A percentile compares a stretch with the other conserved stretches of the same genome.
Evolutionary conservation across 1,140 invertebrate species (phyloP).

Genomic region (Leptestheria dahalacensis): DNA sequence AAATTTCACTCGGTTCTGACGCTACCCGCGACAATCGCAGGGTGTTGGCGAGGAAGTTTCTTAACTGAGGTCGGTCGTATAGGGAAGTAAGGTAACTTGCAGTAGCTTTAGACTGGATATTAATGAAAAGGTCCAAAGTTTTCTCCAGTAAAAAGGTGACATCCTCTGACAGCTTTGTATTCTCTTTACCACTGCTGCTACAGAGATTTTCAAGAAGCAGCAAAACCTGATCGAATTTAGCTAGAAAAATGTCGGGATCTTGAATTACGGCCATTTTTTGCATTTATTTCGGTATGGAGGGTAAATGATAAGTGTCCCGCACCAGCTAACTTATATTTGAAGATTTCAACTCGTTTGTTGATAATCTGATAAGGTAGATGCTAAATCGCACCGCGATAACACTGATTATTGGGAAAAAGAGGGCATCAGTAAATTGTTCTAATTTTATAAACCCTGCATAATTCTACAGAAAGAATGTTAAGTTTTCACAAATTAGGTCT

Average conservation of each 20-base stretch:
- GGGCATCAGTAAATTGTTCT: too few relatives aligned
- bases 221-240: neutral
- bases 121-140: neutral
- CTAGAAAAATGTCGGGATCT: neutral
- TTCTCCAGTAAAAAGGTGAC: constrained; percentile 3
- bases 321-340: too few relatives aligned
- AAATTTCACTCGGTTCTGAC: neutral
- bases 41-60: neutral
- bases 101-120: neutral
- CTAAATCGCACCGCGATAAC: too few relatives aligned
- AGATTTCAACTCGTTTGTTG: too few relatives aligned
- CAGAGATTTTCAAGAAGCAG: neutral
- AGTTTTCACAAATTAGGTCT: too few relatives aligned
- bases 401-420: too few relatives aligned
- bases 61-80: neutral
- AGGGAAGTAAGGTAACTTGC: neutral
- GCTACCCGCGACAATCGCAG: neutral
- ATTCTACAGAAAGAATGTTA: too few relatives aligned
- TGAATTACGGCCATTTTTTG: neutral
- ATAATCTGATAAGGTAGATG: too few relatives aligned
- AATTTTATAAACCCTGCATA: too few relatives aligned
- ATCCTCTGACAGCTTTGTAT: neutral
- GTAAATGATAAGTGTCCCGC: neutral
- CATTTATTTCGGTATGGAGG: neutral
- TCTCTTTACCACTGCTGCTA: neutral